A percentile compares a stretch with the other conserved stretches of the same genome.
phyloP scores from a whole-genome alignment of 2,113 vertebrate genomes.

The Bos javanicus region DNA sequence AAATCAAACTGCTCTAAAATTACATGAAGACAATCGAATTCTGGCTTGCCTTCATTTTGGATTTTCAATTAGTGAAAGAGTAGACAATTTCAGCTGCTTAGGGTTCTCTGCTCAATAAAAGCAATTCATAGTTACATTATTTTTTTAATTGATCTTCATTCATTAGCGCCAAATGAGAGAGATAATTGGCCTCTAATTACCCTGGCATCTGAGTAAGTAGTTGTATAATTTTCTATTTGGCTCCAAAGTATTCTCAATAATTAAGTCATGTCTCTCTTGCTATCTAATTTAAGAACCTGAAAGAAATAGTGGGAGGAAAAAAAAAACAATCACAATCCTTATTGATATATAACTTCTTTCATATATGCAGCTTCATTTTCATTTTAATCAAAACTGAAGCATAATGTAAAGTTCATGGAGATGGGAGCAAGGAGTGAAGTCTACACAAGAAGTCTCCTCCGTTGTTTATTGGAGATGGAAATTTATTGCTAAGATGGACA shows the following conservation, averaged over 20 bases:
- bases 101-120: conserved; percentile 44
- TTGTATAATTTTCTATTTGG: conserved; percentile 54
- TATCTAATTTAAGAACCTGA: conserved; percentile 41
- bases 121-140: conserved; percentile 49
- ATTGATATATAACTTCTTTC: conserved; percentile 16
- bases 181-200: conserved; percentile 72
- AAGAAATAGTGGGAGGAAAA: not conserved
- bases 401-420: not conserved
- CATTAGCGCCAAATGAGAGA: conserved; percentile 59
- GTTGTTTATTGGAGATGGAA: conserved; percentile 1
- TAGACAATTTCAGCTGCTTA: not conserved
- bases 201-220: conserved; percentile 56
- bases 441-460: not conserved
- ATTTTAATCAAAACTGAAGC: conserved; percentile 34
- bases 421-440: not conserved
- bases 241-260: conserved; percentile 56
- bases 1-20: not conserved
- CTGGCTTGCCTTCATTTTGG: not conserved
- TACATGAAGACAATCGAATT: not conserved
- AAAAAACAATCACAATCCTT: conserved; percentile 5
- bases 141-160: conserved; percentile 63
- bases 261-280: conserved; percentile 58
- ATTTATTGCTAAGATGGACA: conserved; percentile 12
- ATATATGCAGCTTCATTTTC: not conserved
- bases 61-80: conserved; percentile 44